These are phyloP conservation scores for Dynastes hyllus DNA, from an alignment of 2,888 invertebrate genomes.

Conservation along the genomic window DNA sequence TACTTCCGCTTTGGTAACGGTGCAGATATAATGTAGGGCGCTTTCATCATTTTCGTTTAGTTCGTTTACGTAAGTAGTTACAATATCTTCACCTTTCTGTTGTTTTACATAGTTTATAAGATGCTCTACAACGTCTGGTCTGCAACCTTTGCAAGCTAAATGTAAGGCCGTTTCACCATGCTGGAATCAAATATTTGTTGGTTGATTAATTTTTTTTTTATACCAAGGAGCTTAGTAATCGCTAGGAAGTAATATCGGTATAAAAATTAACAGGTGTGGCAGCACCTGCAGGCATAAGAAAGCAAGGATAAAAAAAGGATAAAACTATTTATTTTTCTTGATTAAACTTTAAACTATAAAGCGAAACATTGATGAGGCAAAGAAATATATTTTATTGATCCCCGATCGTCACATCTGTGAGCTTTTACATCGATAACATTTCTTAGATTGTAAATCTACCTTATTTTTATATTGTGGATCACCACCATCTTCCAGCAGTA, in stretches of 20 bases:
- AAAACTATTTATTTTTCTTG: too few species aligned
- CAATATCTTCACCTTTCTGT: conserved; percentile 83
- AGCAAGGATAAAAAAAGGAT: too few species aligned
- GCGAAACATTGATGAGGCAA: too few species aligned
- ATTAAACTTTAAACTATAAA: too few species aligned
- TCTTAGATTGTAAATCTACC: not conserved
- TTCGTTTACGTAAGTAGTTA: conserved; percentile 90
- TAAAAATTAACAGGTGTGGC: too few species aligned
- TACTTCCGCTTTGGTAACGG: conserved; percentile 88
- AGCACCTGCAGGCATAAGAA: too few species aligned
- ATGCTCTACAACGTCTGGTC: conserved; percentile 89
- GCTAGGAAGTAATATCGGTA: too few species aligned
- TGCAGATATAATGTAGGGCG: conserved; percentile 95
- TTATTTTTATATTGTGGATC: conserved; percentile 94
- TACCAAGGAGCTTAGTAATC: too few species aligned
- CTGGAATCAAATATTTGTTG: conserved; percentile 71
- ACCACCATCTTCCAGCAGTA: conserved; percentile 94
- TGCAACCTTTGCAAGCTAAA: conserved; percentile 90
- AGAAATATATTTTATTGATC: too few species aligned
- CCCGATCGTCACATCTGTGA: too few species aligned
- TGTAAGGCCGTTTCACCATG: conserved; percentile 96
- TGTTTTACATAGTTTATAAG: conserved; percentile 88
- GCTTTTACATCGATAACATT: too few species aligned
- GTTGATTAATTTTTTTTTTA: not conserved
- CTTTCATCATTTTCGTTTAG: conserved; percentile 94